Evolutionary conservation across 2,888 invertebrate genomes (phyloP).

Genomic region (Alcis repandata): DNA sequence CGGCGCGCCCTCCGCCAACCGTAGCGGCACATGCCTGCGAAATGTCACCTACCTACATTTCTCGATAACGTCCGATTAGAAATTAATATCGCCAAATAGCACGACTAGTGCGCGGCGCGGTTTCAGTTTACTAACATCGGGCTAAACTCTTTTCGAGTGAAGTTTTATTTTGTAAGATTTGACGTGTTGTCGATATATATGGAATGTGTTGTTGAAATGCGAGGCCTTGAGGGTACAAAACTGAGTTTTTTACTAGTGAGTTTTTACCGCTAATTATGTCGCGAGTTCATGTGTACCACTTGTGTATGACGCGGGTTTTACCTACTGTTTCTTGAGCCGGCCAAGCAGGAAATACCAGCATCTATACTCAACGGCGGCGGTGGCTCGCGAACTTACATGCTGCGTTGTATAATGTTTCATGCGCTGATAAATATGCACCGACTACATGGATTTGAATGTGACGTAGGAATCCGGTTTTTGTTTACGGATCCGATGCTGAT

Average conservation of each 20-base stretch:
- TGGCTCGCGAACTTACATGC: constrained; percentile 56
- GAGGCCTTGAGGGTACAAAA: constrained; percentile 68
- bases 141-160: constrained; percentile 58
- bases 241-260: constrained; percentile 62
- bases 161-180: constrained; percentile 65
- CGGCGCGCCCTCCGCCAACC: constrained; percentile 75
- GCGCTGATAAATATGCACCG: constrained; percentile 63
- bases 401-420: constrained; percentile 54
- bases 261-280: constrained; percentile 65
- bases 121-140: constrained; percentile 53
- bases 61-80: constrained; percentile 75
- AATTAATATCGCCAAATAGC: constrained; percentile 74
- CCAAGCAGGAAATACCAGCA: constrained; percentile 66
- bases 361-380: constrained; percentile 50
- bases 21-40: constrained; percentile 78
- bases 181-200: constrained; percentile 57
- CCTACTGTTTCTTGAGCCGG: constrained; percentile 58
- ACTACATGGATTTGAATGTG: constrained; percentile 71
- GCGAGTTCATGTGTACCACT: constrained; percentile 60
- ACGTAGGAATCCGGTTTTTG: constrained; percentile 77
- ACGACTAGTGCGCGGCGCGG: constrained; percentile 67
- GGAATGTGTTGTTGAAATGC: constrained; percentile 80
- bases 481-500: constrained; percentile 72
- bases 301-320: constrained; percentile 60
- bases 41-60: constrained; percentile 77